A percentile compares a stretch with the other conserved stretches of the same genome.
These are phyloP conservation scores for Montipora capitata DNA, from an alignment of 92 coral and sea anemone species.

Conservation along the genomic window DNA sequence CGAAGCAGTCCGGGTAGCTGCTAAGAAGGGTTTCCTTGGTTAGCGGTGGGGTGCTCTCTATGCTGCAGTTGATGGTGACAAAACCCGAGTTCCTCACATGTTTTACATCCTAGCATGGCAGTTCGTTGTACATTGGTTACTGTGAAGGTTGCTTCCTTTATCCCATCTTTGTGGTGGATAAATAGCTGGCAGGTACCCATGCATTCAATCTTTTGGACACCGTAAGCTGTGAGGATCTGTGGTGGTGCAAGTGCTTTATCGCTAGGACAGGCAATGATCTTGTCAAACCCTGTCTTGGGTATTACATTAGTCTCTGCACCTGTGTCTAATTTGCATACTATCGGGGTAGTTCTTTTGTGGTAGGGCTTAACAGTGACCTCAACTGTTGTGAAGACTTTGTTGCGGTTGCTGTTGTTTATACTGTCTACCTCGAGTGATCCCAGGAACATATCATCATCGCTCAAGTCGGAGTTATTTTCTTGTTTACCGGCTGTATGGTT, in stretches of 20 bases:
- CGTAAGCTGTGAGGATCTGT: conserved; percentile 34
- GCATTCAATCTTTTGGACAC: conserved; percentile 41
- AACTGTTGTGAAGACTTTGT: too few species aligned
- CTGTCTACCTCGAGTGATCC: too few species aligned
- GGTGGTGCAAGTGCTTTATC: conserved; percentile 47
- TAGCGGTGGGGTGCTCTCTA: conserved; percentile 7
- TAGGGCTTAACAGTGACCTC: conserved; percentile 58
- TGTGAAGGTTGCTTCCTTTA: conserved; percentile 34
- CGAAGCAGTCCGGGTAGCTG: conserved; percentile 46
- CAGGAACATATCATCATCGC: too few species aligned
- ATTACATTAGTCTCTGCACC: conserved; percentile 68
- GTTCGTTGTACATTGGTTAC: conserved; percentile 66
- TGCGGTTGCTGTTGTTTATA: too few species aligned
- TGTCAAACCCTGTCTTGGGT: conserved; percentile 50
- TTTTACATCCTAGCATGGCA: conserved; percentile 56
- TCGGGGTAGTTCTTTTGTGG: conserved; percentile 46
- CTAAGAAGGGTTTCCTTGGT: conserved; percentile 34
- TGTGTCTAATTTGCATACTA: conserved; percentile 68
- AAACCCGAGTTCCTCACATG: conserved; percentile 61
- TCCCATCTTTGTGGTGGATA: conserved; percentile 31
- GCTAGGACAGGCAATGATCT: conserved; percentile 32
- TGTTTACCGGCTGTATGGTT: too few species aligned
- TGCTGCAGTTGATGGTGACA: conserved; percentile 55
- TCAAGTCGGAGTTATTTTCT: too few species aligned
- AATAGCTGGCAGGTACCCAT: conserved; percentile 66